Evolutionary conservation across 2,797 vertebrate species (phyloP).

Genomic region (Danionella dracula): DNA sequence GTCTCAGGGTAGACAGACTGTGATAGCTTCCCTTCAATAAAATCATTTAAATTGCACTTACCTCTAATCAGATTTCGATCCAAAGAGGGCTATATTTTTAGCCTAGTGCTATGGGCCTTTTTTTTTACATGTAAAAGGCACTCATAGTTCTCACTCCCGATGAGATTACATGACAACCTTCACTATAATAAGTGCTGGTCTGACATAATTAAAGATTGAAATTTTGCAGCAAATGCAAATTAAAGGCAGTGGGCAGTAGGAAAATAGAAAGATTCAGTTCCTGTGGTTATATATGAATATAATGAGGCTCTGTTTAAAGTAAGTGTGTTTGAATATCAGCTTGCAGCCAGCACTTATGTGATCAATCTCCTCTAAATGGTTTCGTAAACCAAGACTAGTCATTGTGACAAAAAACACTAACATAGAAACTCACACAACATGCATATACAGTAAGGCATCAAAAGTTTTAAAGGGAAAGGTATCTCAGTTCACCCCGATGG

Average conservation of each 20-base stretch:
- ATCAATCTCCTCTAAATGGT: conserved; percentile 59
- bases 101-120: conserved; percentile 69
- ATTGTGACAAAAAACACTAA: conserved; percentile 75
- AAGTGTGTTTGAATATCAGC: conserved; percentile 48
- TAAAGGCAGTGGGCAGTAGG: conserved; percentile 58
- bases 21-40: conserved; percentile 96
- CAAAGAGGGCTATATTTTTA: conserved; percentile 74
- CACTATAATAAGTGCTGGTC: conserved; percentile 65
- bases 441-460: conserved; percentile 99
- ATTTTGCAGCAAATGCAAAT: conserved; percentile 64
- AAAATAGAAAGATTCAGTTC: conserved; percentile 64
- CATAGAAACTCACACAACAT: conserved; percentile 88
- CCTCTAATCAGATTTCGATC: conserved; percentile 81
- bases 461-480: conserved; percentile 86
- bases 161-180: conserved; percentile 57
- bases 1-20: conserved; percentile 99
- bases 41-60: conserved; percentile 95
- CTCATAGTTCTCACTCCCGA: conserved; percentile 71
- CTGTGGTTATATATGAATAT: conserved; percentile 68
- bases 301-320: conserved; percentile 57
- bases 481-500: conserved; percentile 94
- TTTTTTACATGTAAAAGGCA: conserved; percentile 52
- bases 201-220: conserved; percentile 60
- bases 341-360: conserved; percentile 82
- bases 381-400: conserved; percentile 79